Conservation (phyloP, 2,113 vertebrate species). For the Raphicerus campestris region DNA sequence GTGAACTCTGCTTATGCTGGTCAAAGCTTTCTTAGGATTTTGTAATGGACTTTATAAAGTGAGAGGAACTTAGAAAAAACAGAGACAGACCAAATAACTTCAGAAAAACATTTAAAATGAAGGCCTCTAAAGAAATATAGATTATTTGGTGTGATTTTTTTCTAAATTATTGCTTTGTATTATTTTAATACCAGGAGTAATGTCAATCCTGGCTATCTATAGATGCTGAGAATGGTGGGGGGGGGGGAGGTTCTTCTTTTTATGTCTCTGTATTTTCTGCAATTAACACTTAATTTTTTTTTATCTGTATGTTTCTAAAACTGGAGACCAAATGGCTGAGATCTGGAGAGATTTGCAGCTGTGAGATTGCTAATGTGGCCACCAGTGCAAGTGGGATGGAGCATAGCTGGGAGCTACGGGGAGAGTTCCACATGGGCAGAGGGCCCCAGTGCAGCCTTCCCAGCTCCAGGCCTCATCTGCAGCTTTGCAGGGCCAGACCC, state of each 20-base stretch:
- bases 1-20: background rate
- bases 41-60: background rate
- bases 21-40: background rate
- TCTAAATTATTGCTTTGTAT: background rate
- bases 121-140: background rate
- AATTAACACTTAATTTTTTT: background rate
- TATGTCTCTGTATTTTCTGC: background rate
- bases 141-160: background rate
- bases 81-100: background rate
- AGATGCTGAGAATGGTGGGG: background rate
- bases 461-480: background rate
- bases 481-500: background rate
- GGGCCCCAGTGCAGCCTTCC: background rate
- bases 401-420: background rate
- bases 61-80: background rate
- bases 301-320: constrained; percentile 1
- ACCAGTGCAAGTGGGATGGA: background rate
- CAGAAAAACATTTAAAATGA: background rate
- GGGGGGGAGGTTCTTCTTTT: background rate
- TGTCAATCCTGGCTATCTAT: background rate
- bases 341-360: background rate
- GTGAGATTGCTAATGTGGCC: background rate
- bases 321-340: background rate
- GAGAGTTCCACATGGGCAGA: background rate
- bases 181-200: constrained; percentile 13